Percentiles rank a stretch among this genome's conserved stretches.
These are phyloP conservation scores for Branchipolynoe longqiensis DNA, from an alignment of 2,888 invertebrate genomes.

Conservation along the genomic window DNA sequence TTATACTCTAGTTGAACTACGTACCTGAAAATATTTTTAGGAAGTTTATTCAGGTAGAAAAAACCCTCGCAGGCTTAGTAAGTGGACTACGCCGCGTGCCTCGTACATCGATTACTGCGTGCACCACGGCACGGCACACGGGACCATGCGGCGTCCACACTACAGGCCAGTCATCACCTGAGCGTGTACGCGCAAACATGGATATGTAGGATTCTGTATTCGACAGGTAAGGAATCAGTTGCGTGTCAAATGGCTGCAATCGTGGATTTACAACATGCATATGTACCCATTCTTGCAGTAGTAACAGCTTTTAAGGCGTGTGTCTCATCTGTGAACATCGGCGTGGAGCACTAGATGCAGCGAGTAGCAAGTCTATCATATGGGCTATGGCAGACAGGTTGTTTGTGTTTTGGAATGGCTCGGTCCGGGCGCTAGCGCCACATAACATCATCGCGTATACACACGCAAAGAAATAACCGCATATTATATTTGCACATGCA, in stretches of 20 bases:
- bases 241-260: not conserved
- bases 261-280: too few species aligned
- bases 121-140: constrained; percentile 8
- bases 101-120: not conserved
- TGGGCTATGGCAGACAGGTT: constrained; percentile 27
- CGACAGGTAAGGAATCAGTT: constrained; percentile 9
- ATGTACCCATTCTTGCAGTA: not conserved
- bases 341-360: not conserved
- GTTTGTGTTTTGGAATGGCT: constrained; percentile 40
- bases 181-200: not conserved
- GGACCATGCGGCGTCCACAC: constrained; percentile 35
- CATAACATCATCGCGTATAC: not conserved
- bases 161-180: constrained; percentile 17
- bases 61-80: not conserved
- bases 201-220: constrained; percentile 1
- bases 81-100: not conserved
- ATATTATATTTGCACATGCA: too few species aligned
- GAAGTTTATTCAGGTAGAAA: constrained; percentile 4
- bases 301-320: not conserved
- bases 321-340: not conserved
- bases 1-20: not conserved
- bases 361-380: constrained; percentile 11
- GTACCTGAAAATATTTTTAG: not conserved
- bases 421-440: not conserved
- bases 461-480: too few species aligned